Base-by-base conservation (phyloP, 2,113 vertebrate genomes). In the Sakesphorus luctuosus region DNA sequence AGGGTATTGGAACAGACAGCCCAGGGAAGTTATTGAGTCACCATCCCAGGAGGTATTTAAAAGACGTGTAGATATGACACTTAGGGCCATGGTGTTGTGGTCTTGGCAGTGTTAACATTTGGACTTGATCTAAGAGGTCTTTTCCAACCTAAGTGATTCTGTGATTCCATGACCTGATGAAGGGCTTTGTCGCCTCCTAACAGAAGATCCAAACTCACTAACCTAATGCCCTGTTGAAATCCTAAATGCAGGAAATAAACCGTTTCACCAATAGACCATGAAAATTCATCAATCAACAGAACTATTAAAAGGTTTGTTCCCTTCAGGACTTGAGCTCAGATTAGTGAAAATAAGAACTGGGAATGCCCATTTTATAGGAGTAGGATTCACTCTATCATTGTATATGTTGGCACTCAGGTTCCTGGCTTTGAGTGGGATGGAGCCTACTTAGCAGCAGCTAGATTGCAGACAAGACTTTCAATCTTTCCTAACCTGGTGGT, bases 191-290 rank as follows among this genome's bases (percentile, higher is more conserved):
- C 11, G 63, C 9, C 31, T 56, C 31, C 35, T 33, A 71, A 79
- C 6, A 76, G 40, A 90, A 84, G 89, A 46, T 5, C 9, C 50
- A 44, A 43, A 33, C 13, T 58, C 40, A 49, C 3, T 12, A 56
- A 21, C 10, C 31, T 28, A 61, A 72, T 0, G 1, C 13, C 38
- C 25, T 69, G 24, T 13, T 66, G 76, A 90, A 86, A 74, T 55
- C 25, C 50, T 13, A 5, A 12, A 5, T 19, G 29, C 13, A 33
- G 76, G 36, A 20, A 87, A 77, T 14, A 58, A 47, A 63, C 5
- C 9, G 14, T 66, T 65, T 61, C 66, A 72, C 0, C 0, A 26
- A 8, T 0, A 71, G 18, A 23, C 38, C 19, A 10, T 31, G 31
- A 83, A 83, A 88, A 71, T 9, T 53, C 58, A 26, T 14, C 25